These are phyloP conservation scores for Condylura cristata DNA, from an alignment of 2,113 vertebrate genomes.

Conservation along the genomic window DNA sequence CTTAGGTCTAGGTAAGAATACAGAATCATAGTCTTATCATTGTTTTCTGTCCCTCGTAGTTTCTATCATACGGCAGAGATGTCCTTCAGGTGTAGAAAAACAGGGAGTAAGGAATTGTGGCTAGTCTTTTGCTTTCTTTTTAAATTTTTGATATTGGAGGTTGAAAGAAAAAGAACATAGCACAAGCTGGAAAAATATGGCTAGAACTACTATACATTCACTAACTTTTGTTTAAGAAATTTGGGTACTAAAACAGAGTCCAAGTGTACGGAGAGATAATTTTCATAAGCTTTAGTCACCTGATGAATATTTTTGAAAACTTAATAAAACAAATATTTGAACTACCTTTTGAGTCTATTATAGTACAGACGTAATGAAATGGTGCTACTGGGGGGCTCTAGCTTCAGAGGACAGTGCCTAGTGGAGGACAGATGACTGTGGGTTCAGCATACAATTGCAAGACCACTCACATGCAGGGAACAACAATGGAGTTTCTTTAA, in stretches of 20 bases:
- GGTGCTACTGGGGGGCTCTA: too few relatives aligned
- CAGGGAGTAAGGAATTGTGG: not conserved
- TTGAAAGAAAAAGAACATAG: not conserved
- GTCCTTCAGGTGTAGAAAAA: conserved; percentile 23
- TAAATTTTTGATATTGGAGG: not conserved
- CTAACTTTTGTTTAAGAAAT: not conserved
- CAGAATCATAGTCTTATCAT: not conserved
- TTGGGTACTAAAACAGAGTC: not conserved
- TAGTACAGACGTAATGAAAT: not conserved
- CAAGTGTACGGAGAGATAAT: conserved; percentile 17
- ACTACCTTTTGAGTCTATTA: not conserved
- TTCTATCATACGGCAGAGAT: not conserved
- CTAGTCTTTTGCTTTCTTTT: not conserved
- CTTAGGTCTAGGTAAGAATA: conserved; percentile 85
- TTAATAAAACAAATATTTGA: not conserved
- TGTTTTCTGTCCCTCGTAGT: not conserved
- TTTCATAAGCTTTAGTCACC: not conserved
- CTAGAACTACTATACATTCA: not conserved
- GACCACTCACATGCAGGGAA: too few relatives aligned
- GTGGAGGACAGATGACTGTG: too few relatives aligned
- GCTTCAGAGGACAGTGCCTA: too few relatives aligned
- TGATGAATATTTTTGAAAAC: not conserved
- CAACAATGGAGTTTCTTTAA: too few relatives aligned
- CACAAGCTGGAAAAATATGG: not conserved
- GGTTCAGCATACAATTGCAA: too few relatives aligned